Evolutionary conservation across 2,797 vertebrate genomes (phyloP).

Genomic region (Arctocebus calabarensis): DNA sequence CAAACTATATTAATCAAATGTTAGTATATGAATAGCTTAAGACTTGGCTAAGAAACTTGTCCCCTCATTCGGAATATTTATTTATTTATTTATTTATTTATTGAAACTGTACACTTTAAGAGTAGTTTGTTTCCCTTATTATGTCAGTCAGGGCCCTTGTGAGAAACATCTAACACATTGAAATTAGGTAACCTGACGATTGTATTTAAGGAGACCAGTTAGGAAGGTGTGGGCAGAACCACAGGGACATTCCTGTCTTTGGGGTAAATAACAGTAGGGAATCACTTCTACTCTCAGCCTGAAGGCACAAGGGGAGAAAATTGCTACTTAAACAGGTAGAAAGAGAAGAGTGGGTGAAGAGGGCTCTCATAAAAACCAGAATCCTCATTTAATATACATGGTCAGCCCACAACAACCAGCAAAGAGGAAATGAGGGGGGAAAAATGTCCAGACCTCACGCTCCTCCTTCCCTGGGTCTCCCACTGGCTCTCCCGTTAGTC

Average conservation of each 20-base stretch:
- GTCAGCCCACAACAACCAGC: not conserved
- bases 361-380: not conserved
- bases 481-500: not conserved
- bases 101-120: slow-evolving; percentile 21
- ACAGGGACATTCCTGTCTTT: too few species aligned
- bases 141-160: slow-evolving; percentile 37
- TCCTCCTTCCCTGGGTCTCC: not conserved
- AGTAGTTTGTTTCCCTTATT: slow-evolving; percentile 57
- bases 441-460: not conserved
- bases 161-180: slow-evolving; percentile 24
- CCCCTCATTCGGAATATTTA: not conserved
- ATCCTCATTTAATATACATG: not conserved
- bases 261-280: not conserved
- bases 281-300: not conserved
- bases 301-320: not conserved
- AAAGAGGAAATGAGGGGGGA: not conserved
- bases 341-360: not conserved
- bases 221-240: not conserved
- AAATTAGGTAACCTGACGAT: not conserved
- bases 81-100: slow-evolving; percentile 30
- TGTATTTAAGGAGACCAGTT: not conserved
- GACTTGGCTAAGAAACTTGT: slow-evolving; percentile 48
- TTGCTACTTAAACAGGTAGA: not conserved
- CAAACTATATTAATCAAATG: slow-evolving; percentile 62
- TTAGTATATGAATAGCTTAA: slow-evolving; percentile 62